These are phyloP conservation scores for Carapus acus DNA, from an alignment of 2,797 vertebrate genomes.

Conservation along the genomic window DNA sequence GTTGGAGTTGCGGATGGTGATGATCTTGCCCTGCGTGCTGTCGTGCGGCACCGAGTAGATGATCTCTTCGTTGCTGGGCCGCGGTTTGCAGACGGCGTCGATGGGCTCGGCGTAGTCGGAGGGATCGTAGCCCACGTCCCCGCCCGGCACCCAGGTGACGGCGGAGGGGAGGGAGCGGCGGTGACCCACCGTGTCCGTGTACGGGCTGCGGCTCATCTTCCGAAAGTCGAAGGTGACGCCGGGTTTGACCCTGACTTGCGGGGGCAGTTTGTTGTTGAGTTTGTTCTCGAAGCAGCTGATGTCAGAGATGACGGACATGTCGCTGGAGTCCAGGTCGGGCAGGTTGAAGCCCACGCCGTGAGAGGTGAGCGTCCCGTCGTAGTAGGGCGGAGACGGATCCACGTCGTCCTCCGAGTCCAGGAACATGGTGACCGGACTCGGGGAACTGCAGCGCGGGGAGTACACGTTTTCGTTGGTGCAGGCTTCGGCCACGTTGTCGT, in stretches of 20 bases:
- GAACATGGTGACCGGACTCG: slow-evolving; percentile 84
- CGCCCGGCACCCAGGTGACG: slow-evolving; percentile 81
- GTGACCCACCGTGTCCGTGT: slow-evolving; percentile 81
- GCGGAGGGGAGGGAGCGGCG: slow-evolving; percentile 84
- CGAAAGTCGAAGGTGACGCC: slow-evolving; percentile 84
- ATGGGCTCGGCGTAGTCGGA: slow-evolving; percentile 95
- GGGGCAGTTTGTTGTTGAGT: slow-evolving; percentile 87
- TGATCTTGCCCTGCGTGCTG: slow-evolving; percentile 98
- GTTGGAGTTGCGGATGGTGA: slow-evolving; percentile 95
- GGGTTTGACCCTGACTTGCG: slow-evolving; percentile 86
- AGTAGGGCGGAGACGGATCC: slow-evolving; percentile 81
- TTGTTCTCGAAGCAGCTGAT: slow-evolving; percentile 86
- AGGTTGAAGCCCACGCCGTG: slow-evolving; percentile 84
- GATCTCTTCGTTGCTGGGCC: slow-evolving; percentile 90
- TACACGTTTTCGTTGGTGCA: slow-evolving; percentile 85
- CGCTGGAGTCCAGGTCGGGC: slow-evolving; percentile 83
- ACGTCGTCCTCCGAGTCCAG: slow-evolving; percentile 91
- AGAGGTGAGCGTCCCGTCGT: slow-evolving; percentile 77
- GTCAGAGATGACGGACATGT: slow-evolving; percentile 82
- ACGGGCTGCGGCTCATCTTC: slow-evolving; percentile 80
- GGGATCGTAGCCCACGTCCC: slow-evolving; percentile 87
- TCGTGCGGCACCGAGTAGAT: slow-evolving; percentile 97
- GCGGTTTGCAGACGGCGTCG: slow-evolving; percentile 89
- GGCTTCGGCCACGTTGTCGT: slow-evolving; percentile 89
- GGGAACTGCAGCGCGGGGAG: slow-evolving; percentile 86